Evolutionary conservation across 2,888 invertebrate species (phyloP).

Genomic region (Escarpia spicata): DNA sequence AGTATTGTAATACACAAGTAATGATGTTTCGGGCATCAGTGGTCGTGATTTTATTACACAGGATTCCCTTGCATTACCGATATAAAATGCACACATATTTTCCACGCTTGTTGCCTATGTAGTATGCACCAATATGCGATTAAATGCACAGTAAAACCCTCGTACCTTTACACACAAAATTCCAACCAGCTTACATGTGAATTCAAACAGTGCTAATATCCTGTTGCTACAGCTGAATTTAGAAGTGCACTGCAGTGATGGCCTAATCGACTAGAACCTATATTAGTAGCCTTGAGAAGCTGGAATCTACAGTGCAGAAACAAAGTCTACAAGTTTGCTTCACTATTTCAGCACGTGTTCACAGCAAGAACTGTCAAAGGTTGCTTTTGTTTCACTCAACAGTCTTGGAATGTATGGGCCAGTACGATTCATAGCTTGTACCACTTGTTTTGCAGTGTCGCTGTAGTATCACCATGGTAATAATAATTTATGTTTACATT

Average conservation of each 20-base stretch:
- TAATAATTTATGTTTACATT: neutral
- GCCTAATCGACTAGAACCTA: neutral
- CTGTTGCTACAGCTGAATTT: neutral
- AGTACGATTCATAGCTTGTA: neutral
- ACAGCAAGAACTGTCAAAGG: neutral
- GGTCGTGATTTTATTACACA: neutral
- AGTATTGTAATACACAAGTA: slow-evolving; percentile 13
- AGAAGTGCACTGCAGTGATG: neutral
- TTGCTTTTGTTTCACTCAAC: neutral
- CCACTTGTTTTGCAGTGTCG: neutral
- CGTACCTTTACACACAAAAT: neutral
- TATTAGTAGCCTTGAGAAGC: neutral
- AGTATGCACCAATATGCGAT: neutral
- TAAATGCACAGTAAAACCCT: slow-evolving; percentile 6
- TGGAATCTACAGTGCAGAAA: neutral
- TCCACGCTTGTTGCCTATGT: neutral
- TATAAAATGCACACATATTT: neutral
- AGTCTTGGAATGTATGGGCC: neutral
- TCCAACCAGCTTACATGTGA: neutral
- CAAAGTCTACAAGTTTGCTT: neutral
- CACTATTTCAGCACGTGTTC: neutral
- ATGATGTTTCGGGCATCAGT: neutral
- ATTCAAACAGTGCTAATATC: slow-evolving; percentile 12
- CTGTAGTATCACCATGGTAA: neutral
- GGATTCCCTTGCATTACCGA: neutral